These are phyloP conservation scores for Columba janthina DNA, from an alignment of 2,113 vertebrate species.

Conservation along the genomic window DNA sequence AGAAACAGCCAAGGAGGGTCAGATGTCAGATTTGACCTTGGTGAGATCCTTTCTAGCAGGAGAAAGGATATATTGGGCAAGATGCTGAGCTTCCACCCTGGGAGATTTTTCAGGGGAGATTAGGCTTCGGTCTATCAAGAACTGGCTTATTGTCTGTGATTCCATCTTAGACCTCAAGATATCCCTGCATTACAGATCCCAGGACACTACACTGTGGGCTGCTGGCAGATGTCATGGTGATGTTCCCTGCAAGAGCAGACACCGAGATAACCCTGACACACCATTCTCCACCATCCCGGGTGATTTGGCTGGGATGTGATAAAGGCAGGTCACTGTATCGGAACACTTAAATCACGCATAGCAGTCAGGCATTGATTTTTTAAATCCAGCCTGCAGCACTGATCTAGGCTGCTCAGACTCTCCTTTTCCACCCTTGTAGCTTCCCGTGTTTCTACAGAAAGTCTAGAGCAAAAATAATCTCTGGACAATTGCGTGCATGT, in stretches of 20 bases:
- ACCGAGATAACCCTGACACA: background rate
- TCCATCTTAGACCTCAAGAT: background rate
- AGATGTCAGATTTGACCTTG: background rate
- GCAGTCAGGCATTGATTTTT: background rate
- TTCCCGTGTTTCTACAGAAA: background rate
- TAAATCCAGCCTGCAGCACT: background rate
- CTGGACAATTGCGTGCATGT: background rate
- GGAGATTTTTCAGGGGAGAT: background rate
- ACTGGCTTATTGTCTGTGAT: background rate
- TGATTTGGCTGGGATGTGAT: background rate
- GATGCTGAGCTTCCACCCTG: background rate
- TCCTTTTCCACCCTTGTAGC: background rate
- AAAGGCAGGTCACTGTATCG: background rate
- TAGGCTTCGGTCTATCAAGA: background rate
- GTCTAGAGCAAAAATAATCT: background rate
- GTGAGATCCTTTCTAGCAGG: background rate
- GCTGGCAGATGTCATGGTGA: background rate
- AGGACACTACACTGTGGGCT: background rate
- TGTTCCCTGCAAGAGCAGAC: background rate
- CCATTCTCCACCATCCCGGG: background rate
- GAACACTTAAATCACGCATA: fast-evolving
- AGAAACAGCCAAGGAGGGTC: background rate
- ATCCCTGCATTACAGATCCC: background rate
- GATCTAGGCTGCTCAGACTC: background rate
- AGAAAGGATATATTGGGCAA: background rate